Base-by-base conservation (phyloP, 2,888 invertebrate species). In the Heliconius hortense region DNA sequence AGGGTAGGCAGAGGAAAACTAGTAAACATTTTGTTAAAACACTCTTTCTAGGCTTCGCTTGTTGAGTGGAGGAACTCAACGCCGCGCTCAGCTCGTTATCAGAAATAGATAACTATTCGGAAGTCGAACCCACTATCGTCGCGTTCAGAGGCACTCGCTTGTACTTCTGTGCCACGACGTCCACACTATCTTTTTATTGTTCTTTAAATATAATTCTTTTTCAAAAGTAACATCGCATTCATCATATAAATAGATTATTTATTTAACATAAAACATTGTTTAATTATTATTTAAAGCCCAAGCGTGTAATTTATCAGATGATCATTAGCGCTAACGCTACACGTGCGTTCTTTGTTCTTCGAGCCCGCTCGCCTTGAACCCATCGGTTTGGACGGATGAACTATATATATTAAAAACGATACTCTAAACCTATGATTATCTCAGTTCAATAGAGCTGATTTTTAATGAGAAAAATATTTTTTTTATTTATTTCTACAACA, bases 301-400 rank as follows among this genome's bases (percentile, higher is more conserved):
- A 21, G 56, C 62, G 73, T 77, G 62, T 76, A 79, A 79, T 78
- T 76, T 73, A 79, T 78, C 73, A 77, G 69, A 76, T 66, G 73
- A 77, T 73, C 63, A 76, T 74, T 77, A 77, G 62, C 74, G 72
- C 53, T 68, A 60, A 71, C 62, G 60, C 31, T 76, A 74, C 79
- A 79, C 77, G 80, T 79, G 80, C 74, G 62, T 75, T 77, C 77
- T 77, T 77, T 80, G 78, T 77, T 76, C 77, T 79, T 70, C 56
- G 39, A 59, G 63, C 81, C 76, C 67, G 77, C 79, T 84, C 84
- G 76, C 90, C 90, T 90, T 91, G 91, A 89, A 89, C 90, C 83
- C 82, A 84, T 85, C 86, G 78, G 81, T 80, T 81, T 77, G 83
- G 82, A 83, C 82, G 77, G 26, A 70, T 77, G 77, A 76, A 79